phyloP scores from a whole-genome alignment of 1,140 invertebrate species.

The Andrena cerasifolii region DNA sequence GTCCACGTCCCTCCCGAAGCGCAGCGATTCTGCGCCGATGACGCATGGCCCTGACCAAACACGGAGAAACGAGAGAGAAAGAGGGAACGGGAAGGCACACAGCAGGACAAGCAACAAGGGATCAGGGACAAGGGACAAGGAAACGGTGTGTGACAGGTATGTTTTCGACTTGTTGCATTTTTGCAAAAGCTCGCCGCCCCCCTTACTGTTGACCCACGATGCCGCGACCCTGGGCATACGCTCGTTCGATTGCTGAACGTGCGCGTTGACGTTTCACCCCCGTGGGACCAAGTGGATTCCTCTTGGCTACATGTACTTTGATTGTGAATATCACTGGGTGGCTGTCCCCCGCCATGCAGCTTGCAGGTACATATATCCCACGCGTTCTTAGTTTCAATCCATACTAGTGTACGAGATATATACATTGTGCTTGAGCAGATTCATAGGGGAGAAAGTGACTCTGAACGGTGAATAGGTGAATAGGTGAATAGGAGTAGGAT shows the following conservation, averaged over 20 bases:
- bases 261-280: neutral
- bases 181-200: constrained; percentile 12
- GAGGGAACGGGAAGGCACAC: constrained; percentile 6
- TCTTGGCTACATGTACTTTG: too few species aligned
- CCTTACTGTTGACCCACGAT: constrained; percentile 45
- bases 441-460: too few species aligned
- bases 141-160: constrained; percentile 41
- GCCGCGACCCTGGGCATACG: constrained; percentile 35
- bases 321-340: too few species aligned
- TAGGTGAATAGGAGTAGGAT: too few species aligned
- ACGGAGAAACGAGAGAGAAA: constrained; percentile 22
- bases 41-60: constrained; percentile 57
- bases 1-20: constrained; percentile 34
- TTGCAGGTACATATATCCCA: too few species aligned
- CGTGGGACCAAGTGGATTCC: too few species aligned
- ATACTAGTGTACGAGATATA: too few species aligned
- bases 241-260: too few species aligned
- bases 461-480: too few species aligned
- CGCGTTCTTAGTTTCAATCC: too few species aligned
- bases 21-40: constrained; percentile 61
- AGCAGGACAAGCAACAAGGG: neutral
- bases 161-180: constrained; percentile 32
- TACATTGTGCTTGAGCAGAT: too few species aligned
- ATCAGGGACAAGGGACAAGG: constrained; percentile 1
- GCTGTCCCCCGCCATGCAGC: too few species aligned